These are phyloP conservation scores for Tokudaia muenninki DNA, from an alignment of 2,797 vertebrate genomes.

Conservation along the genomic window DNA sequence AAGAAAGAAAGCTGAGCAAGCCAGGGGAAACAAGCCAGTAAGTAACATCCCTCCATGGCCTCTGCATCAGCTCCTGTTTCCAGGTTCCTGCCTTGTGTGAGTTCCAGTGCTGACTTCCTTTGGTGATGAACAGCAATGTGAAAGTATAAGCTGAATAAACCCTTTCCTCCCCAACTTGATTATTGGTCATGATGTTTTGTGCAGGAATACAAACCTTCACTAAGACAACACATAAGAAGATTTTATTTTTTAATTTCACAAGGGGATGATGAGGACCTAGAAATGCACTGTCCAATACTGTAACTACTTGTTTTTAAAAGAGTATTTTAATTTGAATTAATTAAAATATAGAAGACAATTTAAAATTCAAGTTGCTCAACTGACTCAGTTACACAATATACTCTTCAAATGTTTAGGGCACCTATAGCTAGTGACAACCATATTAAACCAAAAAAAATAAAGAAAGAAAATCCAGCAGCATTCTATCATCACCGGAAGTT, in stretches of 20 bases:
- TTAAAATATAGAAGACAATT: conserved; percentile 34
- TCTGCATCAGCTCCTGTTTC: background rate
- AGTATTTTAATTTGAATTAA: conserved; percentile 39
- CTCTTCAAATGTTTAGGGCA: background rate
- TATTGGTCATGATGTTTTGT: background rate
- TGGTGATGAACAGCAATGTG: background rate
- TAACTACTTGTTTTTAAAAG: background rate
- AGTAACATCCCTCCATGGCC: background rate
- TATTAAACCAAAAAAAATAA: background rate
- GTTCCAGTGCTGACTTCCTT: background rate
- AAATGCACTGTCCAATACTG: background rate
- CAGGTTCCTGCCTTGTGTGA: background rate
- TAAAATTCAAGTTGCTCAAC: background rate
- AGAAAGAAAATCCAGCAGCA: background rate
- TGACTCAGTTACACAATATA: background rate
- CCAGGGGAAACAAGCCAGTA: background rate
- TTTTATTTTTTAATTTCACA: background rate
- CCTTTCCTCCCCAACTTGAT: background rate
- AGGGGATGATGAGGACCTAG: background rate
- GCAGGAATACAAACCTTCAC: background rate
- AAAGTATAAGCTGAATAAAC: background rate
- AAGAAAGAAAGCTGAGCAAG: background rate
- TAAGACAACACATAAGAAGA: background rate
- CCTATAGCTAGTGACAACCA: background rate
- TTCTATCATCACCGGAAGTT: background rate